Percentiles rank a stretch among this genome's conserved stretches.
Evolutionary conservation across 2,888 invertebrate species (phyloP).

Genomic region (Habroteleia sp.): DNA sequence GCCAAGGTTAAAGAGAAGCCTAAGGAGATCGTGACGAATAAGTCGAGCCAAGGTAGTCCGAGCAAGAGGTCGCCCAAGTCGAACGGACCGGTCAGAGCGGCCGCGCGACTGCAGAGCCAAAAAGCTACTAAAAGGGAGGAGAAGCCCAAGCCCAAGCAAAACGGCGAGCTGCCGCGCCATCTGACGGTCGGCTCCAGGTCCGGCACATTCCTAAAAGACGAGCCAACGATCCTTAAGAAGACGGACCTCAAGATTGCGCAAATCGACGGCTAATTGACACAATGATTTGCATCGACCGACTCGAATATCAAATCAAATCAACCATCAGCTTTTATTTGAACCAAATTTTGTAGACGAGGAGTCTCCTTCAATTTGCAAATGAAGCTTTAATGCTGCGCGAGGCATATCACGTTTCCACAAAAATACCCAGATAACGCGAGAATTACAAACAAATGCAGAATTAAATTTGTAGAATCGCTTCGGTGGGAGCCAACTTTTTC

Average conservation of each 20-base stretch:
- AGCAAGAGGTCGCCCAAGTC: slow-evolving; percentile 76
- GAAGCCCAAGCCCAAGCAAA: slow-evolving; percentile 68
- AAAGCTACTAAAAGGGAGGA: slow-evolving; percentile 72
- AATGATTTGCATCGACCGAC: too few relatives aligned
- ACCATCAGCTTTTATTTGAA: too few relatives aligned
- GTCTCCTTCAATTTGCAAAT: too few relatives aligned
- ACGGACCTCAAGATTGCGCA: slow-evolving; percentile 77
- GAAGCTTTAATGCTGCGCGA: slow-evolving; percentile 45
- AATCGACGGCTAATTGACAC: slow-evolving; percentile 74
- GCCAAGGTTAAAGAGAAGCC: slow-evolving; percentile 69
- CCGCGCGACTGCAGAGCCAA: slow-evolving; percentile 58
- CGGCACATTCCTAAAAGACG: slow-evolving; percentile 88
- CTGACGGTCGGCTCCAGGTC: slow-evolving; percentile 83
- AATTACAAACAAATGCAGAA: neutral
- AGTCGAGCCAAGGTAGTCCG: slow-evolving; percentile 74
- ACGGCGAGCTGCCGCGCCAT: slow-evolving; percentile 74
- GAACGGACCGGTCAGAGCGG: slow-evolving; percentile 67
- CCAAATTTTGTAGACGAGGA: too few relatives aligned
- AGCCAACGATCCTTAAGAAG: slow-evolving; percentile 85
- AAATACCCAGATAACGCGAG: slow-evolving; percentile 3
- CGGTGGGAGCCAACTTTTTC: slow-evolving; percentile 29
- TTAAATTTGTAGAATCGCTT: slow-evolving; percentile 34
- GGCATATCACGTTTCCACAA: slow-evolving; percentile 41
- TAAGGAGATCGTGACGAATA: slow-evolving; percentile 69
- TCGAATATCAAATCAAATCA: slow-evolving; percentile 1